These are phyloP conservation scores for Esox masquinongy DNA, from an alignment of 2,797 vertebrate genomes.

Conservation along the genomic window DNA sequence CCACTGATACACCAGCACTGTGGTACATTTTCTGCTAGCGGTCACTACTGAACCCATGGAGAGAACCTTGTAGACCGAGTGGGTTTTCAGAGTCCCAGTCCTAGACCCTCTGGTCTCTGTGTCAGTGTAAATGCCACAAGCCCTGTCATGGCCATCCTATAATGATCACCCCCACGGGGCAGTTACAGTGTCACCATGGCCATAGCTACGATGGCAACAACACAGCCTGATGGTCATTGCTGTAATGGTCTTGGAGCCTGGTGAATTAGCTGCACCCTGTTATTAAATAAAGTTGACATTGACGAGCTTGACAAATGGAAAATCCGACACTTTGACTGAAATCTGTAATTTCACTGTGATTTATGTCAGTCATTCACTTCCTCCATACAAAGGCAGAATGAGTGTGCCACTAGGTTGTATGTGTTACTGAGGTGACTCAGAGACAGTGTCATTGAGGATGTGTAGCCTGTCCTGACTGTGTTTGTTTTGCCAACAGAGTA, in stretches of 20 bases:
- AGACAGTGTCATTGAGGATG: constrained; percentile 54
- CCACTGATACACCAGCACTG: neutral
- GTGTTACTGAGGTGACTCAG: constrained; percentile 46
- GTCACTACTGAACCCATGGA: neutral
- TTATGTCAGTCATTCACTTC: no score
- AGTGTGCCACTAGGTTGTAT: neutral
- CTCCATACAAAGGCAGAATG: neutral
- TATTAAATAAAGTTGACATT: no score
- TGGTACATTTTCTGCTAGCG: neutral
- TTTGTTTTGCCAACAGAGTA: constrained; percentile 72
- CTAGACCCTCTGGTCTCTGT: neutral
- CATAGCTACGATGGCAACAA: constrained; percentile 30
- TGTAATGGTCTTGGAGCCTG: neutral
- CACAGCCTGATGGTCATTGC: neutral
- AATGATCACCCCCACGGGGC: constrained; percentile 16
- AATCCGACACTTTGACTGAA: no score
- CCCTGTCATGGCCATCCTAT: constrained; percentile 15
- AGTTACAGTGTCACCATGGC: constrained; percentile 21
- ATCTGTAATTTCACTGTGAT: no score
- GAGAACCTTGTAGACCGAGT: neutral
- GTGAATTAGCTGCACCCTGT: no score
- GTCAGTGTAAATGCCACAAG: constrained; percentile 25
- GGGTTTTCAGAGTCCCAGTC: neutral
- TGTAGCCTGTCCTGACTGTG: constrained; percentile 35
- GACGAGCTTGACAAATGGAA: no score